Base-by-base conservation (phyloP, 2,113 vertebrate genomes). In the Dryoscopus gambensis region DNA sequence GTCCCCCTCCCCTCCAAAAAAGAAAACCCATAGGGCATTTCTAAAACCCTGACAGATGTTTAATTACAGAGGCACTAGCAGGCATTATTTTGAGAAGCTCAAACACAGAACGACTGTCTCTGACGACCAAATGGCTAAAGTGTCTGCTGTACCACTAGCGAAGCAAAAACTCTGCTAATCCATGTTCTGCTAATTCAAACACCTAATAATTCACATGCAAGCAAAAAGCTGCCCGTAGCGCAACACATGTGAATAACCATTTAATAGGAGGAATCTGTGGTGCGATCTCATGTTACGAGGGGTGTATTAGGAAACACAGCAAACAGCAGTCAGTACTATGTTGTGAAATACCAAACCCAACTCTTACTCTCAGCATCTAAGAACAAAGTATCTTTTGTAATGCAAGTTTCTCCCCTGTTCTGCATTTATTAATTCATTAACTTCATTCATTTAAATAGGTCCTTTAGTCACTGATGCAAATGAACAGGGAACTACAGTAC, bases 331-430 rank as follows among this genome's bases (percentile, higher is more conserved):
- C 76, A 84, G 79, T 1, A 1, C 44, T 50, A 7, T 9, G 56
- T 94, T 96, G 95, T 78, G 95, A 96, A 96, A 96, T 84, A 95
- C 35, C 92, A 93, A 93, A 92, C 88, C n/a, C 4, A 88, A 78
- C 63, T 93, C 78, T 85, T 63, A 88, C 52, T 70, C 90, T 68
- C 68, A 67, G 69, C 60, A 87, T 89, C 68, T 56, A 88, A 70
- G 88, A 93, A 97, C 88, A 96, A 96, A 96, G 92, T 92, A 90
- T 56, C 85, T 94, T 94, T 96, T 96, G 86, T 96, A 92, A 93
- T 12, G 88, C 56, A 92, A 71, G 83, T 93, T 93, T 83, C 79
- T 81, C 24, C 15, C 10, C 42, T 8, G 1, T 53, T 40, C 37
- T 5, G 7, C 69, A 56, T 75, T 95, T 95, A 94, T 49, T 96